phyloP scores from a whole-genome alignment of 2,797 vertebrate species.

The Poeciliopsis presidionis region DNA sequence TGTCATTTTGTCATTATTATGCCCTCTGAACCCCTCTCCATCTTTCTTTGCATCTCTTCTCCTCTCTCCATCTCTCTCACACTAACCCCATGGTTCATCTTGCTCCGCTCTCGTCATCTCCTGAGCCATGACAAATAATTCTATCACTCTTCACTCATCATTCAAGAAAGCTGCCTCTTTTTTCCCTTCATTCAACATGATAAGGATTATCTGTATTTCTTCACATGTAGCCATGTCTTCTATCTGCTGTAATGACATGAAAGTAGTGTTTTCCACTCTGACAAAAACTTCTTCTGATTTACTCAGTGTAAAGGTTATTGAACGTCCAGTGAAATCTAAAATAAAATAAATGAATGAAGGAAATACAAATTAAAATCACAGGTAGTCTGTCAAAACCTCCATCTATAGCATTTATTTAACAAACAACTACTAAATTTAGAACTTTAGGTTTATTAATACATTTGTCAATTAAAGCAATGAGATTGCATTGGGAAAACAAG shows the following conservation, averaged over 20 bases:
- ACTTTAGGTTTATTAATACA: neutral
- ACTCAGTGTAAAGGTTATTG: neutral
- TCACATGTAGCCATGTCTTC: conserved; percentile 22
- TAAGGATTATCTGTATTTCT: conserved; percentile 37
- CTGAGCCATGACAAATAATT: conserved; percentile 57
- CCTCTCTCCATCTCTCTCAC: conserved; percentile 20
- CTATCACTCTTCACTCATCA: conserved; percentile 57
- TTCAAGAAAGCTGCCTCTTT: conserved; percentile 39
- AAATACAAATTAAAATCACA: neutral
- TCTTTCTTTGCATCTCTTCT: conserved; percentile 41
- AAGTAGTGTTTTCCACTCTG: neutral
- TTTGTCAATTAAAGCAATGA: neutral
- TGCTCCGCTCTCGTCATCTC: conserved; percentile 41
- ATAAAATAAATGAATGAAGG: neutral
- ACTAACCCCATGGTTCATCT: conserved; percentile 41
- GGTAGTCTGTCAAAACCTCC: neutral
- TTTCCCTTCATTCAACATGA: conserved; percentile 41
- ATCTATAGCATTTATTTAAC: neutral
- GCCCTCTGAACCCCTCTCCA: conserved; percentile 58
- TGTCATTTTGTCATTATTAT: conserved; percentile 76
- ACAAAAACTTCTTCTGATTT: neutral
- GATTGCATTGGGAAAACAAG: neutral
- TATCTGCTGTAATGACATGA: neutral
- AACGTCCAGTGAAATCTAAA: neutral
- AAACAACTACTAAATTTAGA: neutral